Base-by-base conservation (phyloP, 2,797 vertebrate species). In the Gymnoscopelus braueri region DNA sequence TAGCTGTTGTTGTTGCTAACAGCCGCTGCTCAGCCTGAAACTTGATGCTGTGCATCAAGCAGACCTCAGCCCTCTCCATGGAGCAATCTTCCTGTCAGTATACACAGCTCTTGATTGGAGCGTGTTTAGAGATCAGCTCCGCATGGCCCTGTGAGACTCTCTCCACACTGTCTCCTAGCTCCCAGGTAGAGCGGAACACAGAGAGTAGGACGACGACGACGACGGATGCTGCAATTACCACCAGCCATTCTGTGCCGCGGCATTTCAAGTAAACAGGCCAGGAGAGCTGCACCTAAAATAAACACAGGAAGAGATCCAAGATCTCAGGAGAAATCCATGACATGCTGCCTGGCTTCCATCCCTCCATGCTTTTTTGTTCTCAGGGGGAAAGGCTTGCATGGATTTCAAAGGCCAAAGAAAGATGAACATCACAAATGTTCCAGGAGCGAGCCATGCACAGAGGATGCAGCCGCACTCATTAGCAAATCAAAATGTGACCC, bases 401-500 rank as follows among this genome's bases (percentile, higher is more conserved):
- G 49, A 71, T 78, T 79, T 88, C 72, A 87, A 87, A 85, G 74
- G 12, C 24, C 52, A 64, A 52, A 70, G 72, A 44, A 44, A 70
- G 78, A 84, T 58, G 47, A 9, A 48, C 75, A 76, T 88, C 79
- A 78, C 63, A 87, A 74, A 60, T 60, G 71, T 70, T 77, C 67
- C 19, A 74, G 52, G 54, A 78, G 7, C 9, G 75, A 79, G 69
- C 49, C 54, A 32, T 9, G 52, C 49, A 51, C 68, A 75, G 77
- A 76, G 76, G 79, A 86, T 72, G 72, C 81, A 9, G 23, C 80
- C 83, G 84, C 79, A 72, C 78, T 83, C 67, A 84, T 89, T 86
- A 82, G 9, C 39, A 44, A 88, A 77, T 89, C 85, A 79, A 75
- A 85, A 77, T 78, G 52, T 88, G 87, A 91, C 86, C 87, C 72